These are phyloP conservation scores for Agrilus mali DNA, from an alignment of 2,888 invertebrate genomes.

Conservation along the genomic window DNA sequence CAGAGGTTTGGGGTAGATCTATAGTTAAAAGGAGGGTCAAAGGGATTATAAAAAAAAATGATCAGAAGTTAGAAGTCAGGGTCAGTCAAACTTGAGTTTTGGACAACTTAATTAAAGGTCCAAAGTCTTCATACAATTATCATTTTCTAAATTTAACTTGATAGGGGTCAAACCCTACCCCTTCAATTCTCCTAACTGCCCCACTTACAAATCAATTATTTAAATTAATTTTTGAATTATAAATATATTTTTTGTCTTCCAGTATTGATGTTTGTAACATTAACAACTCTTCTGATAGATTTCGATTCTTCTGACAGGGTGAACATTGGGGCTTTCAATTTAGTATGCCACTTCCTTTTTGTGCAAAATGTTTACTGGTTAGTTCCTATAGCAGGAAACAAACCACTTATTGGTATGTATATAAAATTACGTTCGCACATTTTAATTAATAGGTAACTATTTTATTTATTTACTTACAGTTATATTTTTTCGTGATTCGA, in stretches of 20 bases:
- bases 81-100: no score
- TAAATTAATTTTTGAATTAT: background rate
- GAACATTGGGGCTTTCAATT: slow-evolving; percentile 41
- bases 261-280: slow-evolving; percentile 44
- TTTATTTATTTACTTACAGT: slow-evolving; percentile 21
- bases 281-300: slow-evolving; percentile 44
- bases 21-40: no score
- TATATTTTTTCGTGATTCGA: slow-evolving; percentile 23
- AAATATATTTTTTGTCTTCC: slow-evolving; percentile 1
- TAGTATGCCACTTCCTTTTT: slow-evolving; percentile 48
- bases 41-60: no score
- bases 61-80: no score
- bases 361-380: slow-evolving; percentile 46
- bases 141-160: no score
- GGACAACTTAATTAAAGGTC: no score
- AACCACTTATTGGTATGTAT: slow-evolving; percentile 41
- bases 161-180: no score
- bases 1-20: no score
- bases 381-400: slow-evolving; percentile 46
- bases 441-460: no score
- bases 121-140: no score
- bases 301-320: slow-evolving; percentile 44
- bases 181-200: no score
- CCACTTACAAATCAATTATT: background rate
- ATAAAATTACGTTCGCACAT: no score